Conservation (phyloP, 2,113 vertebrate species). For the Odobenus rosmarus region DNA sequence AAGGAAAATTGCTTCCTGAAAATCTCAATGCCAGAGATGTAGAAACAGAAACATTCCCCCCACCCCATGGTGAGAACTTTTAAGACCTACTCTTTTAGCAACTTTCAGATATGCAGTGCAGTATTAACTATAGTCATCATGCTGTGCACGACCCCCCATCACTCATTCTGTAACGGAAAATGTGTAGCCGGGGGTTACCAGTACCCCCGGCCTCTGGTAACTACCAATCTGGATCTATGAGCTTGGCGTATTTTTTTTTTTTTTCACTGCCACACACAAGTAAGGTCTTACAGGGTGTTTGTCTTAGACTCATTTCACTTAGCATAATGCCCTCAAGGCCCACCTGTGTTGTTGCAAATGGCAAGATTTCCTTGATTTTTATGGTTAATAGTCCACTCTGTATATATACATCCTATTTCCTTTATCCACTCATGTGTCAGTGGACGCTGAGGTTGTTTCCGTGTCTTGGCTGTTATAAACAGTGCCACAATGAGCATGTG, state of each 20-base stretch:
- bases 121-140: background rate
- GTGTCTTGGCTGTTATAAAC: background rate
- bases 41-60: background rate
- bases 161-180: background rate
- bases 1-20: constrained; percentile 38
- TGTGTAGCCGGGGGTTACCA: too few species aligned
- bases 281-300: background rate
- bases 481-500: background rate
- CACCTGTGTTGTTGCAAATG: background rate
- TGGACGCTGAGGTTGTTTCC: background rate
- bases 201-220: background rate
- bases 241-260: background rate
- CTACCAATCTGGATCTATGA: background rate
- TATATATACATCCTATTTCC: background rate
- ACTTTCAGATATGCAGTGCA: background rate
- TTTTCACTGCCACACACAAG: background rate
- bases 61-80: background rate
- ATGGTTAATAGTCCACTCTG: background rate
- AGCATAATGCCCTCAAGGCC: background rate
- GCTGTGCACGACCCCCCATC: background rate
- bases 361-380: background rate
- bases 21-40: background rate
- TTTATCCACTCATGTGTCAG: background rate
- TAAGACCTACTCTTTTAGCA: background rate
- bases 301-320: background rate